phyloP scores from a whole-genome alignment of 2,888 invertebrate species.

The Andrena flavipes region DNA sequence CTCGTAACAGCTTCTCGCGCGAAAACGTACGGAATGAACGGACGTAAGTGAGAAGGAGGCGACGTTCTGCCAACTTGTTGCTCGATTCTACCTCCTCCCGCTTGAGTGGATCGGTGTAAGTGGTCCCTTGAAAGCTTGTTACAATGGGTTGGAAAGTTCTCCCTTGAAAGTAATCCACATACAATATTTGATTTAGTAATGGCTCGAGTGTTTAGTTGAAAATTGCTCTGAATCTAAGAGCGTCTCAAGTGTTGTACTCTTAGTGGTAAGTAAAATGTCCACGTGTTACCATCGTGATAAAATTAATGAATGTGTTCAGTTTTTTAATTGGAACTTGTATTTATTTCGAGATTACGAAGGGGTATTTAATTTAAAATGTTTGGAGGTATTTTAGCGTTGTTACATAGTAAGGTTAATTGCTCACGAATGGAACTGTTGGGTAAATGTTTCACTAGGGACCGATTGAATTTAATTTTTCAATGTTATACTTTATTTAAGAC shows the following conservation, averaged over 20 bases:
- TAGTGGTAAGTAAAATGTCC: not conserved
- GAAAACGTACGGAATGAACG: constrained; percentile 1
- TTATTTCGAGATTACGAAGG: too few relatives aligned
- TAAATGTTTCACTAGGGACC: too few relatives aligned
- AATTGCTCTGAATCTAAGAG: not conserved
- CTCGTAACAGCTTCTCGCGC: not conserved
- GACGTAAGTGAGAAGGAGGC: constrained; percentile 8
- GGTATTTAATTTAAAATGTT: too few relatives aligned
- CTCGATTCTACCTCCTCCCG: constrained; percentile 6
- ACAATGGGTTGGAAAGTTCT: not conserved
- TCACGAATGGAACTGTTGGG: too few relatives aligned
- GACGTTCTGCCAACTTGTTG: constrained; percentile 28
- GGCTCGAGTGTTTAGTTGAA: not conserved
- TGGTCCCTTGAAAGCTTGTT: constrained; percentile 1
- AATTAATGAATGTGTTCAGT: too few relatives aligned
- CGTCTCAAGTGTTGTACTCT: not conserved
- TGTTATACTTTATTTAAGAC: too few relatives aligned
- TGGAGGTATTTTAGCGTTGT: too few relatives aligned
- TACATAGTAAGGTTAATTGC: too few relatives aligned
- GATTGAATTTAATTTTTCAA: too few relatives aligned
- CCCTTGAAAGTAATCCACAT: not conserved
- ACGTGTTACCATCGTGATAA: too few relatives aligned
- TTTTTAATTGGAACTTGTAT: too few relatives aligned
- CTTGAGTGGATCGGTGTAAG: constrained; percentile 10
- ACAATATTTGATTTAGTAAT: too few relatives aligned